Base-by-base conservation (phyloP, 2,888 invertebrate species). In the Apotomis capreana region DNA sequence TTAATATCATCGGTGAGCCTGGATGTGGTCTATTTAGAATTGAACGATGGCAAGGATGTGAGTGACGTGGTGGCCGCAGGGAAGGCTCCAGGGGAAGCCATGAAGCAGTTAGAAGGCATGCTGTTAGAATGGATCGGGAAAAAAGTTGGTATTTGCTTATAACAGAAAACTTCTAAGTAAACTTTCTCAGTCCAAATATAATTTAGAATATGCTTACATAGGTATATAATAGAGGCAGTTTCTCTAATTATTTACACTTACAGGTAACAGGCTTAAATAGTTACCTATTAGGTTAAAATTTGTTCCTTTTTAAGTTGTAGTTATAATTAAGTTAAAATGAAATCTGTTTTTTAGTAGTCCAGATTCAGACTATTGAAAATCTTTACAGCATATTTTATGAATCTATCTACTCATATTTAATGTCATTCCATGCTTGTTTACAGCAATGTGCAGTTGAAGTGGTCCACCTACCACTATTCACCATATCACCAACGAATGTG, bases 371-470 rank as follows among this genome's bases (percentile, higher is more conserved):
- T 40, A 40, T 40, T 40, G 40, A 40, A 5, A 40, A 6, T 26
- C 26, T 26, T 26, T 2, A 26, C 26, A 26, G 26, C 26, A 26
- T 26, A 26, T 26, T 26, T 26, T 26, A 26, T 26, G 26, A 26
- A 0, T 26, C 26, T 26, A 26, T 26, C 26, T 26, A 26, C 26
- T 26, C 26, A 26, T 26, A 26, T 26, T 26, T 26, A 26, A 49
- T 10, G 8, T 49, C 5, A 9, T 49, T 49, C 2, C 10, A 9
- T 49, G 3, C 49, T 49, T 49, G 73, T 67, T 94, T 94, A 62
- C 89, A 96, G 95, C 94, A 94, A 86, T 94, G 92, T 79, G 89
- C 93, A 70, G 94, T 94, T 5, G 95, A 95, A 83, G 92, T 95
- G 44, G 89, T 94, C 8, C 95, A 95, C 78, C 88, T 94, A 74